Percentiles rank a stretch among this genome's conserved stretches.
Conservation (phyloP, 1,140 invertebrate genomes). For the Pomphorhynchus laevis region DNA sequence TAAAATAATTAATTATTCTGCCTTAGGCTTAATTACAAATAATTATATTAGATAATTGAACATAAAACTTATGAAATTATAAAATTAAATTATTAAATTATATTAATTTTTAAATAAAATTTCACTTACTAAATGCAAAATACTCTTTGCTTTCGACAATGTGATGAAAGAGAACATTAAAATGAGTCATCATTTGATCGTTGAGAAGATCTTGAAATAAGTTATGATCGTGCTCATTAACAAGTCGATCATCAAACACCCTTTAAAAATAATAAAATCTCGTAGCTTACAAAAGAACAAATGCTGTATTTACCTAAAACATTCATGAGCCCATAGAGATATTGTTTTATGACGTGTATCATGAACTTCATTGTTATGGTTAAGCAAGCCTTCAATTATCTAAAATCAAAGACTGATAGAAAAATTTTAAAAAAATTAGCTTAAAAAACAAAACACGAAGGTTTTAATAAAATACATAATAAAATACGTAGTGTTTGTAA, state of each 20-base stretch:
- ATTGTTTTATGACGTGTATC: constrained; percentile 31
- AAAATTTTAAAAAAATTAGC: background rate
- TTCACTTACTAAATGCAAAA: constrained; percentile 32
- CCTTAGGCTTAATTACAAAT: no score
- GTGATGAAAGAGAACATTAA: constrained; percentile 36
- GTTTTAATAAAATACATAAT: no score
- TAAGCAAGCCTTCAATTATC: constrained; percentile 34
- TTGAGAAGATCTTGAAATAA: constrained; percentile 33
- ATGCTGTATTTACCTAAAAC: constrained; percentile 21
- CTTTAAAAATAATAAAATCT: constrained; percentile 16
- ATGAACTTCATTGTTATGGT: constrained; percentile 32
- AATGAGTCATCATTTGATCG: constrained; percentile 32
- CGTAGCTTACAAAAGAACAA: background rate
- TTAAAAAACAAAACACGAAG: background rate
- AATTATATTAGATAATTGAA: no score
- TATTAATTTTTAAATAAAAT: no score
- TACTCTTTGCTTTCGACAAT: constrained; percentile 42
- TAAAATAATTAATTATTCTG: no score
- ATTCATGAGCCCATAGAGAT: constrained; percentile 43
- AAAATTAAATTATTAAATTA: no score
- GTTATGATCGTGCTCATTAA: constrained; percentile 36
- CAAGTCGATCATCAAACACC: constrained; percentile 40
- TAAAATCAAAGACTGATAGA: constrained; percentile 12
- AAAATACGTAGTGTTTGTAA: no score
- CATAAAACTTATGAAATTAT: no score